Conservation (phyloP, 2,797 vertebrate species). For the Protonibea diacanthus region DNA sequence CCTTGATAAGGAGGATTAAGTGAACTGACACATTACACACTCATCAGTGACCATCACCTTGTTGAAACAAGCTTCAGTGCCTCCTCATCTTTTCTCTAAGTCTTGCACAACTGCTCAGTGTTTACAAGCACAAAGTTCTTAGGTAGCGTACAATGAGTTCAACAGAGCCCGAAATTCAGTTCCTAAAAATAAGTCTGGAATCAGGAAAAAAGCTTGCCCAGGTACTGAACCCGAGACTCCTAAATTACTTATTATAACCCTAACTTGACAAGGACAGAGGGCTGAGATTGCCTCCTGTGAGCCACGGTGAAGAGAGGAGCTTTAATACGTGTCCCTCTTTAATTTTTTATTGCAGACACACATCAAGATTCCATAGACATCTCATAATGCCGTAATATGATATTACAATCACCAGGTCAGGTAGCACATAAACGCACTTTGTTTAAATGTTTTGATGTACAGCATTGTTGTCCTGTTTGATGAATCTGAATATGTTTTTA, state of each 20-base stretch:
- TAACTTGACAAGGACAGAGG: constrained; percentile 57
- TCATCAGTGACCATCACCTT: neutral
- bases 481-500: neutral
- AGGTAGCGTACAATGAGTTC: neutral
- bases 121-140: neutral
- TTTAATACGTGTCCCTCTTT: constrained; percentile 56
- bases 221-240: constrained; percentile 35
- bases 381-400: constrained; percentile 26
- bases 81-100: too few relatives aligned
- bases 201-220: constrained; percentile 12
- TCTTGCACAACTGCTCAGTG: neutral
- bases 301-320: constrained; percentile 15
- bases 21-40: neutral
- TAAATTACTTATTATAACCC: constrained; percentile 66
- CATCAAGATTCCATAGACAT: constrained; percentile 36
- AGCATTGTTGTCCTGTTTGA: neutral
- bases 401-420: constrained; percentile 24
- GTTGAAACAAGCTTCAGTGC: neutral
- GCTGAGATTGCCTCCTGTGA: constrained; percentile 40
- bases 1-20: neutral
- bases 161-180: neutral
- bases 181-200: constrained; percentile 32
- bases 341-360: constrained; percentile 57
- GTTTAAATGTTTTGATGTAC: constrained; percentile 2
- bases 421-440: neutral